phyloP scores from a whole-genome alignment of 2,888 invertebrate species.

The Cremastinae sp. region DNA sequence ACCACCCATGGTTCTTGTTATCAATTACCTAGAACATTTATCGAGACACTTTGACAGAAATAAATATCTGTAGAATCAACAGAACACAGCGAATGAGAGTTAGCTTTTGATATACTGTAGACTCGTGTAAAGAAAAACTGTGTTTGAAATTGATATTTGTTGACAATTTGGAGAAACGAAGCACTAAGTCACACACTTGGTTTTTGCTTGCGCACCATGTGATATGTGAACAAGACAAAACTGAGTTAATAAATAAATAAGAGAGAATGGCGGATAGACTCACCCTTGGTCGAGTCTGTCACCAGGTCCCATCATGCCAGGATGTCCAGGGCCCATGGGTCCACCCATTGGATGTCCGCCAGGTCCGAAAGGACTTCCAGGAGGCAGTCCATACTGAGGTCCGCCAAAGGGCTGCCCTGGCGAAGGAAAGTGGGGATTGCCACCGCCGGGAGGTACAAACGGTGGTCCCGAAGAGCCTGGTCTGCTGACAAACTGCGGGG shows the following conservation, averaged over 20 bases:
- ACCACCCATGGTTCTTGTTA: too few species aligned
- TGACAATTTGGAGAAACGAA: background rate
- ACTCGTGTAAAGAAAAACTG: too few species aligned
- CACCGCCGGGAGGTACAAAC: conserved; percentile 86
- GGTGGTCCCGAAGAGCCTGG: conserved; percentile 87
- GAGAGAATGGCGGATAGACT: conserved; percentile 76
- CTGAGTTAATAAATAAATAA: conserved; percentile 9
- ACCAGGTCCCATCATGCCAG: conserved; percentile 85
- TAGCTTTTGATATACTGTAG: too few species aligned
- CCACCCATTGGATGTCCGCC: conserved; percentile 84
- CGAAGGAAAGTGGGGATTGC: conserved; percentile 86
- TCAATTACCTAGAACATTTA: too few species aligned
- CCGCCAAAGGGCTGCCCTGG: conserved; percentile 84
- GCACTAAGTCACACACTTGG: conserved; percentile 26
- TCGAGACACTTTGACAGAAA: too few species aligned
- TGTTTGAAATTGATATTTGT: background rate
- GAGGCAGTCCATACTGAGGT: conserved; percentile 87
- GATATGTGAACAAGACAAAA: too few species aligned
- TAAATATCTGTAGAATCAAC: too few species aligned
- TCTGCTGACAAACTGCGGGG: conserved; percentile 84
- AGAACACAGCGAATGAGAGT: too few species aligned
- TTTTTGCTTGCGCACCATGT: too few species aligned
- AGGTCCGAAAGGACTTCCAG: conserved; percentile 87
- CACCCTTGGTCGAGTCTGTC: conserved; percentile 90
- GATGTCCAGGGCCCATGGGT: conserved; percentile 85